Base-by-base conservation (phyloP, 2,888 invertebrate species). In the Operophtera brumata region DNA sequence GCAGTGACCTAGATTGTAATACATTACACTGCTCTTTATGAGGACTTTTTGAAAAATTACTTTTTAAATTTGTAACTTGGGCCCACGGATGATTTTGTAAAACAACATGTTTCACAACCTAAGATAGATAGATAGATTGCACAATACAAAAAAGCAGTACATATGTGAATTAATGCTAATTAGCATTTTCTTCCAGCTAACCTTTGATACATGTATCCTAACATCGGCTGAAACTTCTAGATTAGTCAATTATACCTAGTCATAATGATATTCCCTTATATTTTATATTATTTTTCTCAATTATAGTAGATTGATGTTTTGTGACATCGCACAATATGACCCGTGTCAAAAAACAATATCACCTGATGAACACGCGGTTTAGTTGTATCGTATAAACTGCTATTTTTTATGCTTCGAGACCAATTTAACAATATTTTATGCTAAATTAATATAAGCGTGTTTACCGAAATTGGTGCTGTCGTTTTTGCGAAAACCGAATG, bases 41-140 rank as follows among this genome's bases (percentile, higher is more conserved):
- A 89, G 83, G 87, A 88, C 88, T 86, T 89, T 87, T 86, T 88
- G 90, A 90, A 85, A 89, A 86, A 88, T 88, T 85, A 80, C 82
- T 77, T 82, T 86, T 87, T 89, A 88, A 88, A 89, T 88, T 86
- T 78, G 73, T 73, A 69, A 69, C 34, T 47, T 32, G 30, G 13
- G 14, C 74, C 70, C 72, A 73, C 80, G 73, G 78, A 81, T 77
- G 81, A 80, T 78, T 8, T 6, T 30, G 30, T 30, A 7, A 8
- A 8, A 30, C 9, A 30, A 9, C 8, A 30, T 5, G 30, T 30
- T 9, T 6, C 0, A 9, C 30, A 30, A 30, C 7, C 30, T 9
- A 1, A 26, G 1, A 26, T n/a, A n/a, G n/a, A n/a, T n/a, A n/a
- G n/a, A n/a, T n/a, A n/a, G n/a, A n/a, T n/a, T n/a, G n/a, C n/a